Base-by-base conservation (phyloP, 1,140 invertebrate genomes). In the Chrysoperla carnea region DNA sequence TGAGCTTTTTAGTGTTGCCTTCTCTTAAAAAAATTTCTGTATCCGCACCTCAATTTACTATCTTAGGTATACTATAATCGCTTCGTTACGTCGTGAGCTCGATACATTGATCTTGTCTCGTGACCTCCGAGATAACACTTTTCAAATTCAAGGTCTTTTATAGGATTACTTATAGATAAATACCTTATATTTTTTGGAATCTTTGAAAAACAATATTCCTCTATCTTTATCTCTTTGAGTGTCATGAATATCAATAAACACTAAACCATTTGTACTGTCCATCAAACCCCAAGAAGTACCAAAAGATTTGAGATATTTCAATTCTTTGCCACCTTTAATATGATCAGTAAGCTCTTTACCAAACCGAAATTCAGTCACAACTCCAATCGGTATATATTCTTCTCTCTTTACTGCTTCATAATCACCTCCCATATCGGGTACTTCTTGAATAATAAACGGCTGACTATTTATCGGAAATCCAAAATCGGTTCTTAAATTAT, bases 361-460 rank as follows among this genome's bases (percentile, higher is more conserved):
- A 49, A 69, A 76, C 46, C 66, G 75, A 58, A 88, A 89, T 55
- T 89, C 84, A 0, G 81, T 84, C 6, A 86, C 79, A 8, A 72
- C 61, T 14, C 73, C 81, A 1, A 80, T 58, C 1, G 60, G 47
- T 6, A 70, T 72, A 55, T 86, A 86, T 49, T 84, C 75, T 4
- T 55, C 51, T 28, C 67, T 67, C 8, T 62, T 70, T 38, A 86
- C 62, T 37, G 78, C 72, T 55, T 84, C 84, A 23, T 3, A 23
- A 23, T 23, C n/a, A 27, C 73, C 65, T 29, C 73, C 58, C 6
- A 71, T 61, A 58, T 89, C 84, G 37, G 87, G 84, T 6, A 90
- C 84, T 63, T 91, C 85, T 53, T 87, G 82, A 55, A 68, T 81
- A 46, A 86, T 68, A 52, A 77, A 79, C 1, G 81, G 75, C 29